These are phyloP conservation scores for Pharmacophagus antenor DNA, from an alignment of 2,888 invertebrate genomes.

Conservation along the genomic window DNA sequence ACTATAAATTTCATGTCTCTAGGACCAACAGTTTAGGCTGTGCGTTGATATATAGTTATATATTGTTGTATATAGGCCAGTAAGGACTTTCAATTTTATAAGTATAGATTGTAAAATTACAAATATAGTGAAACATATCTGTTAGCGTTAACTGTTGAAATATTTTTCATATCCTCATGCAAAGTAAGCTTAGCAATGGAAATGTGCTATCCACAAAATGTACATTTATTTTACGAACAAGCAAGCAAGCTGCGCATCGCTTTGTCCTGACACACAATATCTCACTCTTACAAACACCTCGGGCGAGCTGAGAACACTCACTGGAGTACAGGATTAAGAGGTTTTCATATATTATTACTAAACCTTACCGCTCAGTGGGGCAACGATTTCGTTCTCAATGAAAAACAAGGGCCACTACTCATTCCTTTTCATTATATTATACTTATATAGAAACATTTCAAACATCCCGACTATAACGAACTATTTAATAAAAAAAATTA, in stretches of 20 bases:
- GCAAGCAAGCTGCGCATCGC: conserved; percentile 11
- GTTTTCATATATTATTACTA: conserved; percentile 19
- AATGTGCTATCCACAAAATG: conserved; percentile 17
- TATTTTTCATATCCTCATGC: conserved; percentile 3
- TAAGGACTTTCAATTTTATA: no score
- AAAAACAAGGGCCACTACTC: neutral
- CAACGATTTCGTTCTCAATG: neutral
- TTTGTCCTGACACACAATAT: conserved; percentile 26
- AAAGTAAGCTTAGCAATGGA: conserved; percentile 12
- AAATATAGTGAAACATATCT: neutral
- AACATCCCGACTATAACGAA: no score
- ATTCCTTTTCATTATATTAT: neutral
- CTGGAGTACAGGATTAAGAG: conserved; percentile 20
- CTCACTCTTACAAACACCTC: conserved; percentile 26
- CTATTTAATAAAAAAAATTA: no score
- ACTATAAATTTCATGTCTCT: no score
- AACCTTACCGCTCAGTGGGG: neutral
- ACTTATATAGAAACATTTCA: no score
- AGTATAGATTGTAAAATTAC: no score
- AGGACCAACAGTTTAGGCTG: no score
- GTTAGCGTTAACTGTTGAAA: neutral
- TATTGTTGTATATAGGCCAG: no score
- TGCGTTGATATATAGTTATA: no score
- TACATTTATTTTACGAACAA: conserved; percentile 24
- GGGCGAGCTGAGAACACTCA: conserved; percentile 19